Evolutionary conservation across 2,888 invertebrate species (phyloP), one percentile per base, ranked within the genome.

Genomic region (Timandra comae): DNA sequence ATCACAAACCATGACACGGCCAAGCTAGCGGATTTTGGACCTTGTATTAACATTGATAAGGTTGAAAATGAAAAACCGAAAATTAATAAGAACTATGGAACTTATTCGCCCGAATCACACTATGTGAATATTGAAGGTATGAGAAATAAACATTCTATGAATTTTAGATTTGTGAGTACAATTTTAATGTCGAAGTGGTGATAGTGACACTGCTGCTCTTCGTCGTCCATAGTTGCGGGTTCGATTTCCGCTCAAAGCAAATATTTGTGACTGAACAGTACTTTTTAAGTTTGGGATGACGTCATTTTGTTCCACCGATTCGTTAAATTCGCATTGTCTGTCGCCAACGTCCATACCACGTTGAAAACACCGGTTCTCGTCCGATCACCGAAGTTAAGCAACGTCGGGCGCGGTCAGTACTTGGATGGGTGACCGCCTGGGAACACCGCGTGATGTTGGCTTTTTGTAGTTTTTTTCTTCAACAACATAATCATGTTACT

Each of bases 361-460:
- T 67, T 73, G 73, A 75, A 75, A 43, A 68, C 71, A 76, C 75
- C 75, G 75, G 77, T 77, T 77, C 76, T 77, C 75, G 76, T 76
- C 75, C 70, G 75, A 75, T 74, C 76, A 76, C 76, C 74, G 74
- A 76, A 78, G 72, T 76, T 68, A 76, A 74, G 74, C 73, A 73
- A 70, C 72, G 64, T 75, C 66, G 74, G 75, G 75, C 72, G 72
- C 55, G 68, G 67, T 69, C 72, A 74, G 74, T 75, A 75, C 71
- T 72, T 76, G 71, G 72, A 79, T 78, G 78, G 77, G 76, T 78
- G 77, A 78, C 78, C 73, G 74, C 73, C 65, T 71, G 67, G 69
- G 58, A 64, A 62, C 58, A 63, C 59, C 57, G 44, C 65, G 64
- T 65, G 61, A 51, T 55, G 64, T 68, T 69, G 65, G 63, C 63